phyloP scores from a whole-genome alignment of 2,888 invertebrate genomes.

The Brachylomia viminalis region DNA sequence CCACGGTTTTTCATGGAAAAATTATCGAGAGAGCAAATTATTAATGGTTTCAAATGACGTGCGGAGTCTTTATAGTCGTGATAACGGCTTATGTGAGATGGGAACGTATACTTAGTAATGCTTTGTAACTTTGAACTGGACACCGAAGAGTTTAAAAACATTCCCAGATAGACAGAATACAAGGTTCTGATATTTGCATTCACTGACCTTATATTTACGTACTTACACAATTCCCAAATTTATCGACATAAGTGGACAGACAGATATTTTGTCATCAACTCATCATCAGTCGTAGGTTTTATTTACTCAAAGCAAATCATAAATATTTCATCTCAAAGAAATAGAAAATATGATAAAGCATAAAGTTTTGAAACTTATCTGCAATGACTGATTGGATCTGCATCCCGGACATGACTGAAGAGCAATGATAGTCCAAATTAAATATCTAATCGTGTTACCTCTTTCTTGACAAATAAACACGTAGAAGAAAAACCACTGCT shows the following conservation, averaged over 20 bases:
- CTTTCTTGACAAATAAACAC: slow-evolving; percentile 24
- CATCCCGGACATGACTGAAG: slow-evolving; percentile 4
- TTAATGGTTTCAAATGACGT: slow-evolving; percentile 10
- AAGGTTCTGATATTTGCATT: not conserved
- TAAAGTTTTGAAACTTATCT: not conserved
- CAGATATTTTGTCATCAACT: not conserved
- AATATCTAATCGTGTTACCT: slow-evolving; percentile 15
- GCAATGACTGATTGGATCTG: slow-evolving; percentile 7
- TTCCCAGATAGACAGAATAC: not conserved
- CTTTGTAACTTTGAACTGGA: not conserved
- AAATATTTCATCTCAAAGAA: not conserved
- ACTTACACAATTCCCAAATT: not conserved
- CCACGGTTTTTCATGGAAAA: not conserved
- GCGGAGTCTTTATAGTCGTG: not conserved
- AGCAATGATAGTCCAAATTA: not conserved
- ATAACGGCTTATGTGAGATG: not conserved
- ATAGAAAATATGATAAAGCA: slow-evolving; percentile 5
- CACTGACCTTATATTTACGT: too few species aligned
- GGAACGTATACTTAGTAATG: not conserved
- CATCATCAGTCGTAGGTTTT: not conserved
- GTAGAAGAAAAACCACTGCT: slow-evolving; percentile 14
- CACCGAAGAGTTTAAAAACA: not conserved
- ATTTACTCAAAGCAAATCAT: not conserved
- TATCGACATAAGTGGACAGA: too few species aligned
- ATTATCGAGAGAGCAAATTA: not conserved